These are phyloP conservation scores for Drosophila ochracea DNA, from an alignment of 2,888 invertebrate species.

Conservation along the genomic window DNA sequence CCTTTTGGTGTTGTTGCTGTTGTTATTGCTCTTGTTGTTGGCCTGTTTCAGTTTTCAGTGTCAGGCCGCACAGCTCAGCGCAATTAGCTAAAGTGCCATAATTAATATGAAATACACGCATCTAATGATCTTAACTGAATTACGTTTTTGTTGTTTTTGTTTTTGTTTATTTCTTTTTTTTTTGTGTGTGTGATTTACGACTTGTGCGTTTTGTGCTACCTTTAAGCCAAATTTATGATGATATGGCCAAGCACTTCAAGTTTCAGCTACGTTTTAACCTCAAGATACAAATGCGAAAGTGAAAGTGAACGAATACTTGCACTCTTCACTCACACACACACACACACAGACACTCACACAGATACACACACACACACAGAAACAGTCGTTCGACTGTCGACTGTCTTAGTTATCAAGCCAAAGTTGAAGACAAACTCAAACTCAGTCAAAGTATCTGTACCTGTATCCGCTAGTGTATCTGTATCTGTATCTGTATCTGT, in stretches of 20 bases:
- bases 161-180: not conserved
- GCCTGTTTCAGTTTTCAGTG: slow-evolving; percentile 57
- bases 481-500: slow-evolving; percentile 18
- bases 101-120: slow-evolving; percentile 65
- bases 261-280: slow-evolving; percentile 41
- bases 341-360: slow-evolving; percentile 3
- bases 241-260: slow-evolving; percentile 26
- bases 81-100: slow-evolving; percentile 62
- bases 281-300: slow-evolving; percentile 65
- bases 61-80: slow-evolving; percentile 37
- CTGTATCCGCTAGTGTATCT: slow-evolving; percentile 24
- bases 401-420: slow-evolving; percentile 3
- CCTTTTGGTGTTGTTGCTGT: not conserved
- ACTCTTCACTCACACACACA: slow-evolving; percentile 31
- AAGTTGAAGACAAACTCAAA: slow-evolving; percentile 1
- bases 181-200: slow-evolving; percentile 48
- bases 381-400: not conserved
- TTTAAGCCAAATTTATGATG: slow-evolving; percentile 61
- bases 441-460: slow-evolving; percentile 13
- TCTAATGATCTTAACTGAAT: slow-evolving; percentile 64
- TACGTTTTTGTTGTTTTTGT: slow-evolving; percentile 25
- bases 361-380: not conserved
- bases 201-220: slow-evolving; percentile 1
- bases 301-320: slow-evolving; percentile 70
- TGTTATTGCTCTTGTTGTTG: not conserved